These are phyloP conservation scores for Rhagoletis pomonella DNA, from an alignment of 1,140 invertebrate genomes.

Conservation along the genomic window DNA sequence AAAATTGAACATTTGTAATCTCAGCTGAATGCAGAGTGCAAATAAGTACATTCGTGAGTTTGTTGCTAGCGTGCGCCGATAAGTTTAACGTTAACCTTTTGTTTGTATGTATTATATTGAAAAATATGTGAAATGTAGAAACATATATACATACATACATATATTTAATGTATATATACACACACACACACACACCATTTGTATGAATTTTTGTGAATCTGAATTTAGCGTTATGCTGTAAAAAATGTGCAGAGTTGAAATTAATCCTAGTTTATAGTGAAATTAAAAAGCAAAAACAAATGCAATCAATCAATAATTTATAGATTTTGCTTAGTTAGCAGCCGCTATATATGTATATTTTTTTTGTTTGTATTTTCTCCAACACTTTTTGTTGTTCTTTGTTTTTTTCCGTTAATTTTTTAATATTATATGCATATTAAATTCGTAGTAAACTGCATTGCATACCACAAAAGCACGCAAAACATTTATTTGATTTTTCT, in stretches of 20 bases:
- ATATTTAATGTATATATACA: background rate
- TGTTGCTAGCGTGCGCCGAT: too few species aligned
- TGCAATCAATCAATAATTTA: conserved; percentile 1
- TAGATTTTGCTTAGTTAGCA: background rate
- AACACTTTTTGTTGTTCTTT: conserved; percentile 10
- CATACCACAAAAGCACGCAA: background rate
- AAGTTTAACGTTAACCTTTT: too few species aligned
- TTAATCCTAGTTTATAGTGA: conserved; percentile 21
- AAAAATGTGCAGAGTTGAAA: background rate
- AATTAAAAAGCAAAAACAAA: background rate
- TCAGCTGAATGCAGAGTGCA: too few species aligned
- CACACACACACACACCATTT: background rate
- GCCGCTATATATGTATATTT: background rate
- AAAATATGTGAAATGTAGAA: background rate
- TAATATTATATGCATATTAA: background rate
- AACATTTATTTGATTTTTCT: conserved; percentile 3
- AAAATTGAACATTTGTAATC: too few species aligned
- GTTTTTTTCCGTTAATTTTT: background rate
- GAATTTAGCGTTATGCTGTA: background rate
- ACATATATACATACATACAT: background rate
- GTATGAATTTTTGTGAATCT: conserved; percentile 20
- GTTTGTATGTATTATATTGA: background rate
- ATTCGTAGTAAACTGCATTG: background rate
- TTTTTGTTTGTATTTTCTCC: conserved; percentile 36
- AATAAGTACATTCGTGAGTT: too few species aligned